phyloP scores from a whole-genome alignment of 2,888 invertebrate species.

The Noctua pronuba region DNA sequence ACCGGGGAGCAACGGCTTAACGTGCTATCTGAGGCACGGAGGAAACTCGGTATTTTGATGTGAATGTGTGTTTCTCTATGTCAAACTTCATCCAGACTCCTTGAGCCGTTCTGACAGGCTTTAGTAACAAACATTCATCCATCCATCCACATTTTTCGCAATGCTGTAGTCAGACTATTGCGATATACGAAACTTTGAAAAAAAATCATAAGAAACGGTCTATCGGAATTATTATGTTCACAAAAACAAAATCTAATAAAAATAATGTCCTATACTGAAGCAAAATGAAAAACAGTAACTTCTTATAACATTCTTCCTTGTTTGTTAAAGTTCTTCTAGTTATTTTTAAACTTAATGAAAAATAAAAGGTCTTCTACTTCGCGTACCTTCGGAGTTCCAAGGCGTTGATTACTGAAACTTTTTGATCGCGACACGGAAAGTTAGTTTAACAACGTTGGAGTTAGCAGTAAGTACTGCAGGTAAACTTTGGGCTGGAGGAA shows the following conservation, averaged over 20 bases:
- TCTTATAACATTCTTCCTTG: constrained; percentile 16
- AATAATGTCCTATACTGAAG: background rate
- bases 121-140: too few species aligned
- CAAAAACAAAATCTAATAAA: background rate
- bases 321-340: constrained; percentile 31
- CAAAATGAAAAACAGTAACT: constrained; percentile 27
- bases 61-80: too few species aligned
- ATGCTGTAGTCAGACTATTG: too few species aligned
- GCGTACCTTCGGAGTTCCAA: background rate
- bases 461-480: constrained; percentile 1
- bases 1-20: too few species aligned
- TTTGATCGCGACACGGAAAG: constrained; percentile 33
- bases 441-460: background rate
- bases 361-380: constrained; percentile 23
- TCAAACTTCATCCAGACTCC: too few species aligned
- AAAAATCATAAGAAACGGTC: background rate
- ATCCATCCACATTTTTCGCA: too few species aligned
- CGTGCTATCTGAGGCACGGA: too few species aligned
- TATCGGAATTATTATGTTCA: background rate
- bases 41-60: too few species aligned
- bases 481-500: too few species aligned
- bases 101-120: too few species aligned
- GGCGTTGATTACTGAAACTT: constrained; percentile 49
- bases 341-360: constrained; percentile 38
- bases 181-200: background rate